Percentiles rank a stretch among this genome's conserved stretches.
Conservation (phyloP, 2,888 invertebrate genomes). For the Ptychoptera contaminata region DNA sequence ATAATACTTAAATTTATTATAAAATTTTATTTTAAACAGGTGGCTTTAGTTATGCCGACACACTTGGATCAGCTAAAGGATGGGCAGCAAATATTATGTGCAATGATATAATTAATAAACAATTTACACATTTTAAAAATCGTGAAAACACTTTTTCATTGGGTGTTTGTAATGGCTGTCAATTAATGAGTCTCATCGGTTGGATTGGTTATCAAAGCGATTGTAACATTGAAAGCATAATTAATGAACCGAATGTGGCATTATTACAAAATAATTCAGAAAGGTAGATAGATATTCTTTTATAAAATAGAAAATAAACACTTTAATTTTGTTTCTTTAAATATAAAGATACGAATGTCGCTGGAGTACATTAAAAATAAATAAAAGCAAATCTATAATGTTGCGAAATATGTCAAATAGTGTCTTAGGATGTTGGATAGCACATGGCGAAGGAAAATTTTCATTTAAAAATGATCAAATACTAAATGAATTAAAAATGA, state of each 20-base stretch:
- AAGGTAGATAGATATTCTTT: slow-evolving; percentile 47
- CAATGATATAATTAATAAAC: slow-evolving; percentile 53
- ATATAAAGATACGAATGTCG: slow-evolving; percentile 44
- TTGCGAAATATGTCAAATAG: slow-evolving; percentile 73
- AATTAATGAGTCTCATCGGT: slow-evolving; percentile 84
- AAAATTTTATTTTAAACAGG: slow-evolving; percentile 10
- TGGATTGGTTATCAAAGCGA: slow-evolving; percentile 62
- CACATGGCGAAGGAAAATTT: slow-evolving; percentile 88
- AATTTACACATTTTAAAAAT: slow-evolving; percentile 61
- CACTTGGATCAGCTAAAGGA: slow-evolving; percentile 92
- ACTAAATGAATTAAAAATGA: slow-evolving; percentile 33
- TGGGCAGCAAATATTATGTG: slow-evolving; percentile 90
- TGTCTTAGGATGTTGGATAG: slow-evolving; percentile 90
- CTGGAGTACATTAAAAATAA: slow-evolving; percentile 61
- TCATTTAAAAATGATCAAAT: slow-evolving; percentile 37
- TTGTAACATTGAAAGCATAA: slow-evolving; percentile 15
- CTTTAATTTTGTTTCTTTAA: not conserved
- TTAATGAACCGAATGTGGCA: slow-evolving; percentile 42
- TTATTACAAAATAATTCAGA: slow-evolving; percentile 79
- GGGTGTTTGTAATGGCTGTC: slow-evolving; percentile 98
- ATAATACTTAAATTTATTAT: too few relatives aligned
- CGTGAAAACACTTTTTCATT: slow-evolving; percentile 80
- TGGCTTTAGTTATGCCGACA: slow-evolving; percentile 98
- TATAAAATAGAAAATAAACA: not conserved
- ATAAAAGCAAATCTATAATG: slow-evolving; percentile 57